phyloP scores from a whole-genome alignment of 1,140 invertebrate species.

The Drosophila nigrodunni region DNA sequence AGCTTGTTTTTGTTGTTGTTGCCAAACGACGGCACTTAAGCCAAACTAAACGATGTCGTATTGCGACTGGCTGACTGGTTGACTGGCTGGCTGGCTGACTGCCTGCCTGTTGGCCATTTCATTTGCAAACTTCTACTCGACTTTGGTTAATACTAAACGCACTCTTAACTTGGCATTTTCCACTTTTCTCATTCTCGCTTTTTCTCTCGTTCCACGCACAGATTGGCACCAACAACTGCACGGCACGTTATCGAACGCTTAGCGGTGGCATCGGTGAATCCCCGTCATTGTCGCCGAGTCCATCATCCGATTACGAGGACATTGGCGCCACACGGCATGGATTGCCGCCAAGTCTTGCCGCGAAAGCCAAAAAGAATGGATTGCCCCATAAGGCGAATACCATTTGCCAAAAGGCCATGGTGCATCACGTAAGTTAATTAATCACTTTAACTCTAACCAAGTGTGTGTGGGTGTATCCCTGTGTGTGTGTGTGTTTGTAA shows the following conservation, averaged over 20 bases:
- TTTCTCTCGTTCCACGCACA: constrained; percentile 19
- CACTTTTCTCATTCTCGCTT: constrained; percentile 14
- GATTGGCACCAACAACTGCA: constrained; percentile 85
- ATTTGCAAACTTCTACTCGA: constrained; percentile 66
- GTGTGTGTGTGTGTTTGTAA: constrained; percentile 8
- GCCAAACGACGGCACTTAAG: constrained; percentile 65
- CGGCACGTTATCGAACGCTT: constrained; percentile 81
- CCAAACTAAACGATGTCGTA: constrained; percentile 71
- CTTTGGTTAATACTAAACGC: constrained; percentile 62
- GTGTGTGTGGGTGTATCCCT: constrained; percentile 7
- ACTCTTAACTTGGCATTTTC: constrained; percentile 44
- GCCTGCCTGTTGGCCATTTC: constrained; percentile 54
- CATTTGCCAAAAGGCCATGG: constrained; percentile 84
- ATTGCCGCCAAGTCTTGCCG: constrained; percentile 71
- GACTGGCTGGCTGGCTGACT: not conserved
- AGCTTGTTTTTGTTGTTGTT: not conserved
- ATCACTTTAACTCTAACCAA: constrained; percentile 17
- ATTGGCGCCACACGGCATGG: constrained; percentile 79
- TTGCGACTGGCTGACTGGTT: constrained; percentile 34
- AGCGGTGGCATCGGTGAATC: constrained; percentile 84
- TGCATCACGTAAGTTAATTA: constrained; percentile 85
- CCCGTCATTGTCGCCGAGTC: constrained; percentile 83
- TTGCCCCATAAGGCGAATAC: constrained; percentile 83
- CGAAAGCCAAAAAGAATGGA: constrained; percentile 84
- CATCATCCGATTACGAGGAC: constrained; percentile 84